Base-by-base conservation (phyloP, 92 coral and sea anemone genomes). In the Isaurus tuberculatus region DNA sequence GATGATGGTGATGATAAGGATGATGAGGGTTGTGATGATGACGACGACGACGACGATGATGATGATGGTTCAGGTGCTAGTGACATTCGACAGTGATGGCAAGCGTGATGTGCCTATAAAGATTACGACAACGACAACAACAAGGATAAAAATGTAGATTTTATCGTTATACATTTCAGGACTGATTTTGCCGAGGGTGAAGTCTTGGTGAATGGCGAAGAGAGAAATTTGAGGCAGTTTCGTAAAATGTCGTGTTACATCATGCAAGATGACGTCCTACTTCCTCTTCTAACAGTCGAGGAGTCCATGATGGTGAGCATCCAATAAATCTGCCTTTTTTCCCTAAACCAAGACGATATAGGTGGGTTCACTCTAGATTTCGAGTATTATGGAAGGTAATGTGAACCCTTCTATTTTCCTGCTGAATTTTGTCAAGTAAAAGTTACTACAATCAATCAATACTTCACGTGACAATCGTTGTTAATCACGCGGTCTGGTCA, bases 191-290 rank as follows among this genome's bases (percentile, higher is more conserved):
- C 99, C 9, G 92, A 83, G 16, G 99, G 99, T 31, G 63, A 87
- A n/a, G 90, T 97, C 8, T 73, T 90, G 67, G 95, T 97, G 44
- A 97, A 97, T 89, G 99, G 99, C 5, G 83, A 79, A 55, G 98
- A 92, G 65, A 89, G 99, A 15, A 93, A 92, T 86, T 88, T 92
- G 85, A 91, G 95, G 51, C 94, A 97, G 91, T 97, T 97, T 81
- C 95, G 99, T 44, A 97, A 94, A 83, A 89, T 97, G 95, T 97
- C 99, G 20, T 97, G 99, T 78, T 97, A 94, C 84, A 97, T 97
- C 87, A 97, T 97, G 99, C 99, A 97, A 83, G 99, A 97, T 79
- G 99, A 97, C 53, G 91, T 97, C 8, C 86, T 97, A 2, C 72
- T 97, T 58, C 99, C 99, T 0, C 98, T 94, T 69, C 94, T 94